Evolutionary conservation across 1,140 invertebrate species (phyloP).

Genomic region (Drosophila sp.): DNA sequence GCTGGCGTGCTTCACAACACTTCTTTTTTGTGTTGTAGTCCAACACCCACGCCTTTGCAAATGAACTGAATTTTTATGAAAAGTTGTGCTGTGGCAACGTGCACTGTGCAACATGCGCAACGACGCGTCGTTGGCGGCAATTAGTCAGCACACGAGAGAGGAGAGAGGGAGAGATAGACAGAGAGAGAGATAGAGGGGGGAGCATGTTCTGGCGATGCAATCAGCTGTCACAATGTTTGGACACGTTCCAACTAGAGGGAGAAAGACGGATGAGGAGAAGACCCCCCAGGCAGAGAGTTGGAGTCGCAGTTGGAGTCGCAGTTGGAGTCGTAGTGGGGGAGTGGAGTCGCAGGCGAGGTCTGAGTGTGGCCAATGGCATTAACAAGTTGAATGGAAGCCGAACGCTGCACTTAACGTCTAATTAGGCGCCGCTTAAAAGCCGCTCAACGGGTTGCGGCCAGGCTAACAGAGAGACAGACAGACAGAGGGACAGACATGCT

Average conservation of each 20-base stretch:
- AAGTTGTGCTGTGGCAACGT: slow-evolving; percentile 7
- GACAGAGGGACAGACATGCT: too few species aligned
- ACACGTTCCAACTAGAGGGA: slow-evolving; percentile 31
- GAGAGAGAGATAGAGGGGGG: not conserved
- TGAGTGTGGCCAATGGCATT: slow-evolving; percentile 5
- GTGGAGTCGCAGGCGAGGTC: not conserved
- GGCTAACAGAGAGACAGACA: not conserved
- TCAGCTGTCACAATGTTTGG: slow-evolving; percentile 77
- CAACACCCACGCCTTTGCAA: slow-evolving; percentile 27
- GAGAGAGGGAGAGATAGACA: not conserved
- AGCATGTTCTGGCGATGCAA: slow-evolving; percentile 53
- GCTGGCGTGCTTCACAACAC: not conserved
- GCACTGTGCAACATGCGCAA: slow-evolving; percentile 14
- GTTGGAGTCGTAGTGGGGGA: not conserved
- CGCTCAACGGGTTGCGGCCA: slow-evolving; percentile 60
- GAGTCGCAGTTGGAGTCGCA: not conserved
- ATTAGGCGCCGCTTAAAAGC: slow-evolving; percentile 77
- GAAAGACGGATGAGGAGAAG: not conserved
- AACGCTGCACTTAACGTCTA: slow-evolving; percentile 70
- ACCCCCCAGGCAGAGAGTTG: not conserved
- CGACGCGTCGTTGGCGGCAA: slow-evolving; percentile 58
- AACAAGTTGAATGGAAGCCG: slow-evolving; percentile 56
- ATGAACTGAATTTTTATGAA: slow-evolving; percentile 23
- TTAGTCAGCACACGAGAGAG: slow-evolving; percentile 63
- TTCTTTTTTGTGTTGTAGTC: not conserved